A percentile compares a stretch with the other conserved stretches of the same genome.
These are phyloP conservation scores for Falcunculus frontatus DNA, from an alignment of 2,113 vertebrate genomes.

Conservation along the genomic window DNA sequence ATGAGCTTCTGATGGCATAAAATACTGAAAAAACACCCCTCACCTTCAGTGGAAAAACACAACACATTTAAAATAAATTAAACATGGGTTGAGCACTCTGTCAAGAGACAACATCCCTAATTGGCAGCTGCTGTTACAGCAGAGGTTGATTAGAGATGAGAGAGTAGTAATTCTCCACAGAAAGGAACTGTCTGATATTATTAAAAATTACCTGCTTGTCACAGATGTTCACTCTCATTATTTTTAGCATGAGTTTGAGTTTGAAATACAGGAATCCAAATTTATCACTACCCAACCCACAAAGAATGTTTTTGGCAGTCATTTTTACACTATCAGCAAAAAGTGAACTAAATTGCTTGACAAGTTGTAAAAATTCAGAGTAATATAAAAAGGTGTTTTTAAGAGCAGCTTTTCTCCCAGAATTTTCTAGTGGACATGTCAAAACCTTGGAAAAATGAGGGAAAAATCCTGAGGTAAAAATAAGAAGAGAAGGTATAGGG, in stretches of 20 bases:
- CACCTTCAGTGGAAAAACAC: background rate
- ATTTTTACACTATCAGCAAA: background rate
- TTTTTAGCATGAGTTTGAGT: slow-evolving; percentile 21
- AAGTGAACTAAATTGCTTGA: background rate
- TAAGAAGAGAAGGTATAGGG: background rate
- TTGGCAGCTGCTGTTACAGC: slow-evolving; percentile 45
- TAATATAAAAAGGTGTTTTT: background rate
- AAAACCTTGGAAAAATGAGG: background rate
- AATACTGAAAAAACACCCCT: background rate
- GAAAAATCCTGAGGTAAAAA: background rate
- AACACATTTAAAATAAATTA: slow-evolving; percentile 31
- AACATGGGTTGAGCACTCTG: background rate
- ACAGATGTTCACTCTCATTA: slow-evolving; percentile 29
- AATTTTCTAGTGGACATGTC: background rate
- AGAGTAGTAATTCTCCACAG: slow-evolving; percentile 51
- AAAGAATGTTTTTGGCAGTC: slow-evolving; percentile 26
- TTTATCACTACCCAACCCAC: background rate
- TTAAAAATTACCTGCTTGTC: slow-evolving; percentile 57
- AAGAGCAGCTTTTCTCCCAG: background rate
- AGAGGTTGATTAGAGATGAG: slow-evolving; percentile 52
- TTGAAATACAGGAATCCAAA: slow-evolving; percentile 2
- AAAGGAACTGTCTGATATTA: slow-evolving; percentile 42
- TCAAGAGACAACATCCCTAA: slow-evolving; percentile 50
- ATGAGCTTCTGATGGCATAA: background rate
- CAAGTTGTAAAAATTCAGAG: background rate